These are phyloP conservation scores for Megalops atlanticus DNA, from an alignment of 2,113 vertebrate genomes.

Conservation along the genomic window DNA sequence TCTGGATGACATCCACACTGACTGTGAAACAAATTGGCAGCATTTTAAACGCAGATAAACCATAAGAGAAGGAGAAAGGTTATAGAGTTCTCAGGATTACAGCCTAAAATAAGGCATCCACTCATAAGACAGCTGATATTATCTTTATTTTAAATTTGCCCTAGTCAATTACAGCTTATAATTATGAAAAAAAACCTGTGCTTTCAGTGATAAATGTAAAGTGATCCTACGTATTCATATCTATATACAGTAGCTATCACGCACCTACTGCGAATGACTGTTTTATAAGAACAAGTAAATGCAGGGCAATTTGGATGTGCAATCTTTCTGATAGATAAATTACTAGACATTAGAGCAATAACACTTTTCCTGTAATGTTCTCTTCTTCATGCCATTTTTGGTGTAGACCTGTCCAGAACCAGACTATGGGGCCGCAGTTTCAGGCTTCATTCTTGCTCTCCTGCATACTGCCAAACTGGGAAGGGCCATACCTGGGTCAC, in stretches of 20 bases:
- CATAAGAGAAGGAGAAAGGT: background rate
- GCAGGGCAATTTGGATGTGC: background rate
- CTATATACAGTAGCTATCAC: background rate
- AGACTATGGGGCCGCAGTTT: background rate
- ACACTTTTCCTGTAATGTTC: background rate
- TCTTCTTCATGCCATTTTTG: background rate
- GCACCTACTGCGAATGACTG: background rate
- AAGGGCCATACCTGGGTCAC: background rate
- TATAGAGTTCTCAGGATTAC: background rate
- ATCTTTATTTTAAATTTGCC: background rate
- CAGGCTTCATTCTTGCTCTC: background rate
- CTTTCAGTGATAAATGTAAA: background rate
- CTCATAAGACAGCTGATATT: too few relatives aligned
- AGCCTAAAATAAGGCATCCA: too few relatives aligned
- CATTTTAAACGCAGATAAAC: background rate
- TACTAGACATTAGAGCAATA: background rate
- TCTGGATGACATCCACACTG: background rate
- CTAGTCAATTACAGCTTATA: background rate
- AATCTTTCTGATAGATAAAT: background rate
- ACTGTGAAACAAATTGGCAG: background rate
- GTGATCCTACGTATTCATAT: background rate
- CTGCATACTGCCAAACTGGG: background rate
- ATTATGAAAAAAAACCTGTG: background rate
- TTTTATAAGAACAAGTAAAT: background rate
- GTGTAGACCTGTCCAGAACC: background rate